A percentile compares a stretch with the other conserved stretches of the same genome.
Evolutionary conservation across 2,797 vertebrate genomes (phyloP).

Genomic region (Sebastes jordani): DNA sequence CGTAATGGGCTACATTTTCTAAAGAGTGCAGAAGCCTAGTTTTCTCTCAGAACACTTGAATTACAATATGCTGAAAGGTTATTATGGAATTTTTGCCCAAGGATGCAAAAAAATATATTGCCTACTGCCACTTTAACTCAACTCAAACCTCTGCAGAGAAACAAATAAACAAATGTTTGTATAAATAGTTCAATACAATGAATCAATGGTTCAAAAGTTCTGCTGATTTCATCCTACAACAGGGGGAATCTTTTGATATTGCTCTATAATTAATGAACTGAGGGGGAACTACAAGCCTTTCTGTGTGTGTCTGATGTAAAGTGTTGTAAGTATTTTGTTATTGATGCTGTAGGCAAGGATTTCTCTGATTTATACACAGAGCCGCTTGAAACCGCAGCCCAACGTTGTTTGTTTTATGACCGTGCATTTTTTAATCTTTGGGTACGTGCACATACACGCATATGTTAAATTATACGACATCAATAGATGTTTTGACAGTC

Average conservation of each 20-base stretch:
- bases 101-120: too few species aligned
- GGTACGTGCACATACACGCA: not conserved
- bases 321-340: constrained; percentile 15
- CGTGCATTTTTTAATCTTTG: not conserved
- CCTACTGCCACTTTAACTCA: not conserved
- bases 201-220: not conserved
- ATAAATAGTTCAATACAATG: not conserved
- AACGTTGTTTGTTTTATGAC: constrained; percentile 14
- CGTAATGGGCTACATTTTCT: too few species aligned
- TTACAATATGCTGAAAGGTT: too few species aligned
- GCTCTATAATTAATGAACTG: not conserved
- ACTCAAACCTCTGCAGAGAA: not conserved
- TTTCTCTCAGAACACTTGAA: too few species aligned
- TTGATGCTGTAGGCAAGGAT: not conserved
- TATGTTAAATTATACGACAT: constrained; percentile 27
- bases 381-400: not conserved
- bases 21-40: too few species aligned
- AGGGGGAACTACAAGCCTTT: not conserved
- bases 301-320: constrained; percentile 15
- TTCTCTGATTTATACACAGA: constrained; percentile 16
- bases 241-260: not conserved
- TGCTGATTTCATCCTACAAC: not conserved
- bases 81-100: too few species aligned
- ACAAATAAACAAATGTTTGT: not conserved
- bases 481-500: constrained; percentile 46